Evolutionary conservation across 2,888 invertebrate species (phyloP), one percentile per base, ranked within the genome.

Genomic region (Entomobrya multifasciata): DNA sequence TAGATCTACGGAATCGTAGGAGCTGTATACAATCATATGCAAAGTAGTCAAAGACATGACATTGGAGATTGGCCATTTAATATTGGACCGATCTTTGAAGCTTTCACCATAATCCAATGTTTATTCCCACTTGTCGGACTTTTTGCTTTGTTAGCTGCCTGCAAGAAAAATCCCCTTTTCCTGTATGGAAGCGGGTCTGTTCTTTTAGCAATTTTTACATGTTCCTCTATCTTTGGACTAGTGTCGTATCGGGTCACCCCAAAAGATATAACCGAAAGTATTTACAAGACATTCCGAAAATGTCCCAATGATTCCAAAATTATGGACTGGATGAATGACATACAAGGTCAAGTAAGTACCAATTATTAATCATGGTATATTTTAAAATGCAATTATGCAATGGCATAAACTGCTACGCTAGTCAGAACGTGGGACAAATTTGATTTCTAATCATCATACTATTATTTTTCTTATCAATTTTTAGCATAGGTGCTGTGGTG

Each of bases 61-160:
- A 52, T 84, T 36, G 87, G 87, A 6, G 52, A 76, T 3, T 88
- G 87, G 87, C 87, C 87, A n/a, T 84, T 79, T 36, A 85, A 85
- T 36, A 30, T 72, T 36, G 13, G 65, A 4, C 87, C 87, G n/a
- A 17, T 55, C 11, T 60, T 67, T 52, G 5, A 8, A 1, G 62
- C 81, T 10, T 74, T 70, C 22, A 49, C 77, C 0, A 41, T 81
- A 3, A 81, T 81, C 5, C 84, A 60, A 72, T 6, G 41, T 49
- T 36, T 85, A 11, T 70, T 84, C 27, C 81, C 85, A 0, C 11
- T 49, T 0, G 44, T 80, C 6, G 62, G 85, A 3, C 17, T 76
- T 10, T 67, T 88, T 22, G 81, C 44, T 3, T n/a, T 80, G 0
- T 5, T 80, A 0, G 80, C 76, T 8, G 47, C 8, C n/a, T 85